Evolutionary conservation across 2,797 vertebrate genomes (phyloP), one percentile per base, ranked within the genome.

Genomic region (Cossypha dichroa): DNA sequence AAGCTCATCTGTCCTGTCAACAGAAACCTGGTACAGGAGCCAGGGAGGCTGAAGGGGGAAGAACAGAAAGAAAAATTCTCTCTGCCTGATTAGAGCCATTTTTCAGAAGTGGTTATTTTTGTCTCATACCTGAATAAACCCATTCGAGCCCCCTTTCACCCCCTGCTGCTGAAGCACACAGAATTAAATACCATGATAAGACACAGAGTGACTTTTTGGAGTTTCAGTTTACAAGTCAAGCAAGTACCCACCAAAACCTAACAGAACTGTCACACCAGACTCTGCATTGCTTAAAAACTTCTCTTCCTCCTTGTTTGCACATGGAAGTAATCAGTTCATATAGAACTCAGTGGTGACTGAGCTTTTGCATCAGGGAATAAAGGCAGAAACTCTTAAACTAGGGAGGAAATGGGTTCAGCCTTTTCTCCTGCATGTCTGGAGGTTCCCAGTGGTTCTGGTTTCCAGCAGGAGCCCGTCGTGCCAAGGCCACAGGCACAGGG

Each of bases 151-250:
- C 82, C 83, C 31, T 83, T 75, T 55, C 69, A 64, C 5, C 52
- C 64, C 62, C 23, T 76, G 67, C 90, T 90, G 66, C 90, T 70
- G 29, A 68, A 73, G 60, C 69, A 79, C 43, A 34, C 54, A 75
- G 66, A 85, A 51, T 86, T 94, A 96, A 95, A 93, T 85, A 77
- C 41, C 54, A 36, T 21, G 70, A 20, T 67, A 62, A 85, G 92
- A 92, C 66, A 54, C 58, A 74, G 55, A 59, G 77, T 22, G 76
- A 93, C 91, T 95, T 94, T 82, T 59, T 7, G 0, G 60, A 84
- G 92, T 96, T 96, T 92, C 93, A 91, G 91, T 97, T 96, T 96
- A 85, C 97, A 91, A 73, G 96, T 96, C 96, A 96, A 94, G 95
- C 93, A 93, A 52, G 81, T 56, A 81, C 75, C 81, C 68, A 90